Percentiles rank a stretch among this genome's conserved stretches.
These are phyloP conservation scores for Tadarida brasiliensis DNA, from an alignment of 2,797 vertebrate species.

Conservation along the genomic window DNA sequence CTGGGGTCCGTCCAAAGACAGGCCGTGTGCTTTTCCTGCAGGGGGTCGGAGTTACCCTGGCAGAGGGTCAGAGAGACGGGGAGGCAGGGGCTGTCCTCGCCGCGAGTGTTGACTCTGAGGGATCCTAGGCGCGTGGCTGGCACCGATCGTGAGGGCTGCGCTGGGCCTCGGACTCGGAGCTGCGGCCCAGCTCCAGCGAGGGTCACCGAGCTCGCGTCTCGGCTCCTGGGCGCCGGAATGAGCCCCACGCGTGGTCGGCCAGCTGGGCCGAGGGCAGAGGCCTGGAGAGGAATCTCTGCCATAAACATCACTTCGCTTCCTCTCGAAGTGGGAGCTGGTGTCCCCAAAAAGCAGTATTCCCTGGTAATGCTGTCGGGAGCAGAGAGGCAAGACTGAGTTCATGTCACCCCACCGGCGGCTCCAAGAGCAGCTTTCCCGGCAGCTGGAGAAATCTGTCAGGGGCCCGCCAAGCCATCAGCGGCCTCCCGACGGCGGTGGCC, in stretches of 20 bases:
- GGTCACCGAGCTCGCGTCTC: slow-evolving; percentile 27
- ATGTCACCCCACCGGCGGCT: slow-evolving; percentile 55
- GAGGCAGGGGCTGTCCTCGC: not conserved
- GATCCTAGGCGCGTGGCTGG: not conserved
- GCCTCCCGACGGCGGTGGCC: slow-evolving; percentile 25
- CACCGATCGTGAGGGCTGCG: not conserved
- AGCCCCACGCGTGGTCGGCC: slow-evolving; percentile 49
- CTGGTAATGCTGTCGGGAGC: slow-evolving; percentile 58
- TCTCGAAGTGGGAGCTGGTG: slow-evolving; percentile 76
- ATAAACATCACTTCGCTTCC: slow-evolving; percentile 79
- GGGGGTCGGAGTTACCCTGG: not conserved
- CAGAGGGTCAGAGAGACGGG: not conserved
- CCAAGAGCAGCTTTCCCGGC: not conserved
- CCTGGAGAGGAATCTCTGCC: slow-evolving; percentile 55
- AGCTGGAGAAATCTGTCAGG: slow-evolving; percentile 65
- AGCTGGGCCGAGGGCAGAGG: not conserved
- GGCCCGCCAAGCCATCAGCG: not conserved
- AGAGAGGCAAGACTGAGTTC: slow-evolving; percentile 48
- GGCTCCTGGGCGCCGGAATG: not conserved
- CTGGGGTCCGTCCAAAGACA: not conserved
- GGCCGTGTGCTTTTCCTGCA: not conserved
- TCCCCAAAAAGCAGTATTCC: slow-evolving; percentile 78
- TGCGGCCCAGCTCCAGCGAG: not conserved
- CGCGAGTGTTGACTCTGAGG: not conserved
- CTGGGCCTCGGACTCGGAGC: not conserved